A percentile compares a stretch with the other conserved stretches of the same genome.
Conservation (phyloP, 1,140 invertebrate genomes). For the Asobara japonica region DNA sequence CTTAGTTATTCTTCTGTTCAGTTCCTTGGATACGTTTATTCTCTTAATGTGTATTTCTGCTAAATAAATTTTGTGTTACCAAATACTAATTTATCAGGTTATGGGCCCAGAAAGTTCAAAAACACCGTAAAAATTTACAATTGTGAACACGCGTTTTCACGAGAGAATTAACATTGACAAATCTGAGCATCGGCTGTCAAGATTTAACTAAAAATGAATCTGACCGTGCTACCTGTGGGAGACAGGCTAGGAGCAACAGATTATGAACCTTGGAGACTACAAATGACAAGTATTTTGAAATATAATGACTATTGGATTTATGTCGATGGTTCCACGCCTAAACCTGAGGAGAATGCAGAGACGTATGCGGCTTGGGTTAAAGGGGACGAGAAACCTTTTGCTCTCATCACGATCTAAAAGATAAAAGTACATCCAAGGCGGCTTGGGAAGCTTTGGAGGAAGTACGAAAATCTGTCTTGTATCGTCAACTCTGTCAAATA, state of each 20-base stretch:
- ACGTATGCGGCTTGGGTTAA: neutral
- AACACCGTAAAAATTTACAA: constrained; percentile 14
- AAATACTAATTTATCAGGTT: too few relatives aligned
- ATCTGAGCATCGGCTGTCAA: neutral
- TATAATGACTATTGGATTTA: neutral
- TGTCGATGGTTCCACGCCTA: too few relatives aligned
- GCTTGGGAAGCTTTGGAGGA: neutral
- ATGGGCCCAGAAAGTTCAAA: neutral
- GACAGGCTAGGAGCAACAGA: neutral
- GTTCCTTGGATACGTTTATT: too few relatives aligned
- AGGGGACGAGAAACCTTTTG: neutral
- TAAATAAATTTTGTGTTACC: too few relatives aligned
- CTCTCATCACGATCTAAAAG: neutral
- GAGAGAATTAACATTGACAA: neutral
- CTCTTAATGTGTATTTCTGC: too few relatives aligned
- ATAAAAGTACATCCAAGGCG: neutral
- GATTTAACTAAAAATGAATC: neutral
- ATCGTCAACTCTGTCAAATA: neutral
- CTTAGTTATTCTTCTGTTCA: too few relatives aligned
- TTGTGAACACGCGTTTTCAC: neutral
- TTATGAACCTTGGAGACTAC: neutral
- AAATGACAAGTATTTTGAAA: neutral
- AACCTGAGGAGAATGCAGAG: neutral
- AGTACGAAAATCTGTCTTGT: neutral
- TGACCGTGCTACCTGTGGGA: neutral